Evolutionary conservation across 2,797 vertebrate genomes (phyloP), one percentile per base, ranked within the genome.

Genomic region (Delichon dasypus): DNA sequence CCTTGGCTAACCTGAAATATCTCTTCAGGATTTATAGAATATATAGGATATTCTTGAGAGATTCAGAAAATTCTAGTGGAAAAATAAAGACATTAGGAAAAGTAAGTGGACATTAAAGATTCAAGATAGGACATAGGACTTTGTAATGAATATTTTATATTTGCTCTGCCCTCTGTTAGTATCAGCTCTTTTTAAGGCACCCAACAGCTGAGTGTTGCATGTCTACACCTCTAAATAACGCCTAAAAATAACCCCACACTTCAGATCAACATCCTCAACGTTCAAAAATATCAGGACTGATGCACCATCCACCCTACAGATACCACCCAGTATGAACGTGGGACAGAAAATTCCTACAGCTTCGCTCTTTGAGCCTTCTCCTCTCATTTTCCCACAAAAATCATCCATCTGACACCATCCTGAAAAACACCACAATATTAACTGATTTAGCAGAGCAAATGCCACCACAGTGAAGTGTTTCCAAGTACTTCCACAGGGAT

Each of bases 161-260:
- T 95, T 89, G 83, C 85, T 93, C 54, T 76, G 48, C 50, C 61
- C 71, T 90, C 75, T 77, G 27, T 71, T 60, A 75, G 66, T 75
- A 79, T 30, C 85, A 81, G 32, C 10, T 91, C 67, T 85, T 89
- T 92, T 74, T 85, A 90, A 90, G 83, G 91, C 91, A 95, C 45
- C 48, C 70, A 76, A n/a, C 36, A 61, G 42, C 38, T 85, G 82
- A 79, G 34, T 77, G 66, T 79, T 93, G 74, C 67, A 82, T 47
- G 85, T 40, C 48, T 38, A 65, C 16, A 71, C 34, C 27, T 32
- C 48, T 53, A 72, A 48, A 27, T 9, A 54, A 67, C 6, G 5
- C 30, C 75, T 83, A 62, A 83, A 77, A 77, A 55, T 23, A 60
- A 72, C 23, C 12, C 23, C 54, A n/a, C 26, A 18, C 2, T 78